Evolutionary conservation across 1,140 invertebrate species (phyloP).

Genomic region (Hyposmocoma kahamanoa): DNA sequence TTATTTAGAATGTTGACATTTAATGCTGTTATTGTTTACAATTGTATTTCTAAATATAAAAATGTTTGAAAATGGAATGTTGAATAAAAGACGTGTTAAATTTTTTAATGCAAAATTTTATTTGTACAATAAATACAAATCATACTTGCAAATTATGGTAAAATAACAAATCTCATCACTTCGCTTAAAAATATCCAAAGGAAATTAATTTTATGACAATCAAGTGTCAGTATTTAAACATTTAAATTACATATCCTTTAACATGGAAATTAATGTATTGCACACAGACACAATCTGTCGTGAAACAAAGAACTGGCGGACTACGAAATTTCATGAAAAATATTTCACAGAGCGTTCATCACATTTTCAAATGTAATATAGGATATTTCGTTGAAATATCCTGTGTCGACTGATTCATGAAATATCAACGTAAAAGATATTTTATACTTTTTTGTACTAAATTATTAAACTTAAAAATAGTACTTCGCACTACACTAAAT

Average conservation of each 20-base stretch:
- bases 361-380: no score
- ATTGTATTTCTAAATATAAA: neutral
- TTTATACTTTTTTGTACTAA: constrained; percentile 55
- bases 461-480: constrained; percentile 51
- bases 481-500: constrained; percentile 17
- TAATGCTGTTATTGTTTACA: neutral
- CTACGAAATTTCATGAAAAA: neutral
- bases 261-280: neutral
- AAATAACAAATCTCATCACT: constrained; percentile 65
- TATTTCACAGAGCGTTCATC: constrained; percentile 1
- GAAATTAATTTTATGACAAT: neutral
- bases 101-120: constrained; percentile 67
- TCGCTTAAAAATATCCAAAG: constrained; percentile 33
- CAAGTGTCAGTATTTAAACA: neutral
- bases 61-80: neutral
- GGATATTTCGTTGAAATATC: no score
- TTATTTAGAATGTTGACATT: neutral
- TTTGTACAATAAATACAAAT: constrained; percentile 74
- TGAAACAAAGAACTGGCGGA: no score
- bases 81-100: constrained; percentile 25
- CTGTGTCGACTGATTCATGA: no score
- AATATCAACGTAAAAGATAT: neutral
- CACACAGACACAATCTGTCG: neutral
- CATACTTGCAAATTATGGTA: constrained; percentile 64
- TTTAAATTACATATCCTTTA: neutral